Evolutionary conservation across 2,797 vertebrate species (phyloP), one percentile per base, ranked within the genome.

Genomic region (Argya squamiceps): DNA sequence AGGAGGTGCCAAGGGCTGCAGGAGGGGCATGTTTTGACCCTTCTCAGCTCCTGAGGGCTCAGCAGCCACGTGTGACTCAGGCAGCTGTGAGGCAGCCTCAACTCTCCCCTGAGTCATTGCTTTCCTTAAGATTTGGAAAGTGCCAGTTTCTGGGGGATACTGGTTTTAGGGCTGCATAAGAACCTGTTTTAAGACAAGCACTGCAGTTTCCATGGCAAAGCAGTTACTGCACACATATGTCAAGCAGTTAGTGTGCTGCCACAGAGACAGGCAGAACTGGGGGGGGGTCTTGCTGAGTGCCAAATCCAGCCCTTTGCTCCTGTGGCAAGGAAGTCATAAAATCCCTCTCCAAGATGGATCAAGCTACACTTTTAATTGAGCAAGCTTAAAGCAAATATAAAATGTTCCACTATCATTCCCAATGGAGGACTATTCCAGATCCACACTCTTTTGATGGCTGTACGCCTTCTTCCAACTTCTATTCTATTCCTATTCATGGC

Each of bases 271-370:
- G 4, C 24, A 65, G 30, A 88, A 80, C 79, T 37, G 64, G 52
- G 59, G n/a, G 59, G 55, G 49, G 71, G 49, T 89, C 88, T 46
- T 58, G 37, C 49, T 67, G 36, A 15, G 27, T 94, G 73, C 69
- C 92, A 95, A 88, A 94, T 50, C 37, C 69, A 93, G n/a, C 23
- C 52, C 43, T 53, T 64, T 78, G 62, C 76, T 92, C 69, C 71
- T 29, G 53, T 62, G 73, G 85, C 68, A 89, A 94, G 79, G 60
- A 91, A 89, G 62, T 65, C 0, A 89, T 86, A 71, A 95, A 96
- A 88, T 62, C 18, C 22, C 50, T 75, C 68, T 83, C 58, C 58
- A 75, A 74, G 53, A 71, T 49, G 65, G 83, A 89, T 84, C 65
- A 65, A 92, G 75, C 82, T 55, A 68, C 39, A 64, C 50, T 88